Percentiles rank a stretch among this genome's conserved stretches.
Evolutionary conservation across 2,888 invertebrate species (phyloP).

Genomic region (Acronicta aceris): DNA sequence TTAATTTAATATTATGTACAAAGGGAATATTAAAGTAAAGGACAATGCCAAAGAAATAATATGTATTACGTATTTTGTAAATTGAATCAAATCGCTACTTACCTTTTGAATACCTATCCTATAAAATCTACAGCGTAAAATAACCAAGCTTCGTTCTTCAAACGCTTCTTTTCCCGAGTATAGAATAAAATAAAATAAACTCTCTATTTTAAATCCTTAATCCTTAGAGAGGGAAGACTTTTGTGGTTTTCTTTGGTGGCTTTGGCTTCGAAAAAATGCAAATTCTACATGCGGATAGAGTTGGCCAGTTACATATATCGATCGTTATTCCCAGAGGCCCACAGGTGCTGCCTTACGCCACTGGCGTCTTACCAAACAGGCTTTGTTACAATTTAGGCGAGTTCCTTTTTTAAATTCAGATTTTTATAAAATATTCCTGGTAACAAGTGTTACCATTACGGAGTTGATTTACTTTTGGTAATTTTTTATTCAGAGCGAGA

Average conservation of each 20-base stretch:
- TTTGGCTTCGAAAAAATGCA: conserved; percentile 44
- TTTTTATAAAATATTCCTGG: conserved; percentile 1
- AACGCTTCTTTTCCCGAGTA: background rate
- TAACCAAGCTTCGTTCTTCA: background rate
- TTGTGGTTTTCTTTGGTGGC: conserved; percentile 13
- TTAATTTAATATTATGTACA: no score
- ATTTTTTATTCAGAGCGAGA: background rate
- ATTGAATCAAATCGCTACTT: no score
- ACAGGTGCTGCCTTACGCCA: conserved; percentile 43
- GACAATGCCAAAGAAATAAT: no score
- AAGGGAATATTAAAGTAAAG: no score
- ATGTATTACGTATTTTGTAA: no score
- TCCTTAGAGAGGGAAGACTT: conserved; percentile 25
- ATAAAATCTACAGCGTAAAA: conserved; percentile 1
- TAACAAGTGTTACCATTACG: background rate
- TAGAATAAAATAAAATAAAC: conserved; percentile 22
- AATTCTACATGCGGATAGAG: conserved; percentile 40
- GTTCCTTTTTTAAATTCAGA: conserved; percentile 24
- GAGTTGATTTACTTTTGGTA: background rate
- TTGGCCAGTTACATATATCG: conserved; percentile 46
- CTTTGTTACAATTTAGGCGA: conserved; percentile 27
- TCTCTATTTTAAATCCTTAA: conserved; percentile 23
- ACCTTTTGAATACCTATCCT: background rate
- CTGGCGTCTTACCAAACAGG: conserved; percentile 43
- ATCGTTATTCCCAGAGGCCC: conserved; percentile 32